Percentiles rank a stretch among this genome's conserved stretches.
phyloP scores from a whole-genome alignment of 2,113 vertebrate genomes.

The Rhipidura dahli region DNA sequence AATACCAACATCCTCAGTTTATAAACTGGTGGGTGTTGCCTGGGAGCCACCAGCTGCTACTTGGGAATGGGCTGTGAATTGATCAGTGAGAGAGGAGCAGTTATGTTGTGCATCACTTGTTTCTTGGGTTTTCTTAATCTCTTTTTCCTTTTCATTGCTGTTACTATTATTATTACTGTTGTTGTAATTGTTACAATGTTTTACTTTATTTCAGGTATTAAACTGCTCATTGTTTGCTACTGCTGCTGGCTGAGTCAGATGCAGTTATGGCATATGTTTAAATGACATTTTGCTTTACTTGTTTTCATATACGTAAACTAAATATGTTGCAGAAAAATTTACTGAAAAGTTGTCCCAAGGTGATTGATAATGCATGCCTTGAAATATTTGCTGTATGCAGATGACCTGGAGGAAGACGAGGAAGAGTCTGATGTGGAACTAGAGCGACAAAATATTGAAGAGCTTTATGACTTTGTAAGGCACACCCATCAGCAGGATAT shows the following conservation, averaged over 20 bases:
- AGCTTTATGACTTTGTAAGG: constrained; percentile 92
- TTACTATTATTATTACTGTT: background rate
- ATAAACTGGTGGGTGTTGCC: background rate
- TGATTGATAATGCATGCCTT: background rate
- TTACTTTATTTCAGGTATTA: background rate
- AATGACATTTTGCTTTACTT: background rate
- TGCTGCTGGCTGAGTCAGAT: background rate
- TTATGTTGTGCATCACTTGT: background rate
- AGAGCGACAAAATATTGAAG: constrained; percentile 94
- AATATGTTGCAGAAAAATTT: background rate
- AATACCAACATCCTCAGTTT: background rate
- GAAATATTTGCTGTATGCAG: constrained; percentile 51
- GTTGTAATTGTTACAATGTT: background rate
- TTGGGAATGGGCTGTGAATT: background rate
- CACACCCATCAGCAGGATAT: constrained; percentile 81
- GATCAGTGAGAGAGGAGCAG: background rate
- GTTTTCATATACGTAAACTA: background rate
- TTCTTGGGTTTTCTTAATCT: background rate
- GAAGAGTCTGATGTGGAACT: constrained; percentile 88
- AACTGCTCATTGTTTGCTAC: background rate
- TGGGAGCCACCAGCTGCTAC: background rate
- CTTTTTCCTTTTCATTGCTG: background rate
- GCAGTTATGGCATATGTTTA: background rate
- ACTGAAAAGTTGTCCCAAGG: background rate
- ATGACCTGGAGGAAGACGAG: constrained; percentile 81